phyloP scores from a whole-genome alignment of 2,797 vertebrate genomes.

The Alauda arvensis region DNA sequence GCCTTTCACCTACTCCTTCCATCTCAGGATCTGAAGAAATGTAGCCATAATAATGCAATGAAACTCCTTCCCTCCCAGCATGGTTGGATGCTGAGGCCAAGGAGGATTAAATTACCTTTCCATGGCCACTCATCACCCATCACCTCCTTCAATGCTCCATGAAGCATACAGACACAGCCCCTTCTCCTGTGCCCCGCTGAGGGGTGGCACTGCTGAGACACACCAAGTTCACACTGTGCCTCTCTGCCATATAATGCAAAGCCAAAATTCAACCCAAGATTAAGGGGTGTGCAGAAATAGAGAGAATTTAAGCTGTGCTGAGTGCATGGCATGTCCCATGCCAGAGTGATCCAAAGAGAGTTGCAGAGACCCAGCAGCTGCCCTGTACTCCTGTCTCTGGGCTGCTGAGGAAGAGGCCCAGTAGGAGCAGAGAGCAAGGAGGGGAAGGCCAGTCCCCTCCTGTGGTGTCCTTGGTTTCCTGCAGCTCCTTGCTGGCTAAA shows the following conservation, averaged over 20 bases:
- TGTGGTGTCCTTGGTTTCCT: not conserved
- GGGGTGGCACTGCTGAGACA: not conserved
- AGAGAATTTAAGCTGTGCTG: not conserved
- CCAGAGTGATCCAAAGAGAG: not conserved
- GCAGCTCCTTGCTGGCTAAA: not conserved
- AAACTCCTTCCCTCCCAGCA: not conserved
- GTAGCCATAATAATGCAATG: constrained; percentile 10
- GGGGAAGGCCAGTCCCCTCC: not conserved
- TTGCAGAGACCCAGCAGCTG: not conserved
- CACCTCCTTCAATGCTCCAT: not conserved
- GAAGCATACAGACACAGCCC: not conserved
- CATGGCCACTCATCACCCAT: not conserved
- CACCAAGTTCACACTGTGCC: not conserved
- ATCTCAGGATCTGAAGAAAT: not conserved
- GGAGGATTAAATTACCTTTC: not conserved
- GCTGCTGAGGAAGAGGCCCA: not conserved
- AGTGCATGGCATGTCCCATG: fast-evolving
- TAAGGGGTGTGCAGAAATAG: not conserved
- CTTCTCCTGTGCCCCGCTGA: not conserved
- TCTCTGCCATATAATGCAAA: not conserved
- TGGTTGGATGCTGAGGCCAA: not conserved
- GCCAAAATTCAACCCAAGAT: not conserved
- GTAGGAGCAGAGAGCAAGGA: not conserved
- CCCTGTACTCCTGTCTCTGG: fast-evolving
- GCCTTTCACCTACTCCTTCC: constrained; percentile 9